Conservation (phyloP, 2,797 vertebrate genomes). For the Ctenosaura bakeri region DNA sequence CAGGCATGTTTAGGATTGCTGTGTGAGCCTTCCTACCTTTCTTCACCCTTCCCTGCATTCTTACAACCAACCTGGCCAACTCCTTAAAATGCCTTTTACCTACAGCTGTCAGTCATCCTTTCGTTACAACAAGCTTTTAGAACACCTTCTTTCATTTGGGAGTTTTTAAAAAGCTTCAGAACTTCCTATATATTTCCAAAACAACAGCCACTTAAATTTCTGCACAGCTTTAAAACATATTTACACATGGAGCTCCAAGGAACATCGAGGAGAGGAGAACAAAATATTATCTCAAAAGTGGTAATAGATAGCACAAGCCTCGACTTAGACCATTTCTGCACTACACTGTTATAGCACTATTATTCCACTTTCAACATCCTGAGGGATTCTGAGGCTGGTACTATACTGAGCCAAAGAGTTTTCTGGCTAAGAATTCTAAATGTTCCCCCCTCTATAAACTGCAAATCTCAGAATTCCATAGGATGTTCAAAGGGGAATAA, state of each 20-base stretch:
- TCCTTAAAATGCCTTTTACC: neutral
- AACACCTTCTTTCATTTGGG: neutral
- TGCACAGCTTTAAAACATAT: too few species aligned
- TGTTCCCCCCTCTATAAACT: too few species aligned
- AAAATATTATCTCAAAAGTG: neutral
- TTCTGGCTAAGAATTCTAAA: too few species aligned
- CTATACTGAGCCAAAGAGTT: too few species aligned
- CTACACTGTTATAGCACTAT: too few species aligned
- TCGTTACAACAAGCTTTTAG: neutral
- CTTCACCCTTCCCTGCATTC: neutral
- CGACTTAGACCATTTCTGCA: too few species aligned
- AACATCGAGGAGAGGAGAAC: neutral
- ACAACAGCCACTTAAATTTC: too few species aligned
- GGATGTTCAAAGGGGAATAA: too few species aligned
- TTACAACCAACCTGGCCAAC: neutral
- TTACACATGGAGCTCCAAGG: neutral
- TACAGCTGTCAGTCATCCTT: neutral
- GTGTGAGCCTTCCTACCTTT: neutral
- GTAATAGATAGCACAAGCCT: neutral
- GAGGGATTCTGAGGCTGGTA: too few species aligned
- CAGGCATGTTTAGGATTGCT: neutral
- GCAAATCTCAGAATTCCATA: too few species aligned
- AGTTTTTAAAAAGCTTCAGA: neutral
- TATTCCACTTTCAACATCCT: too few species aligned
- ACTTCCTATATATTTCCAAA: too few species aligned